Base-by-base conservation (phyloP, 2,113 vertebrate genomes). In the Todiramphus saurophagus region DNA sequence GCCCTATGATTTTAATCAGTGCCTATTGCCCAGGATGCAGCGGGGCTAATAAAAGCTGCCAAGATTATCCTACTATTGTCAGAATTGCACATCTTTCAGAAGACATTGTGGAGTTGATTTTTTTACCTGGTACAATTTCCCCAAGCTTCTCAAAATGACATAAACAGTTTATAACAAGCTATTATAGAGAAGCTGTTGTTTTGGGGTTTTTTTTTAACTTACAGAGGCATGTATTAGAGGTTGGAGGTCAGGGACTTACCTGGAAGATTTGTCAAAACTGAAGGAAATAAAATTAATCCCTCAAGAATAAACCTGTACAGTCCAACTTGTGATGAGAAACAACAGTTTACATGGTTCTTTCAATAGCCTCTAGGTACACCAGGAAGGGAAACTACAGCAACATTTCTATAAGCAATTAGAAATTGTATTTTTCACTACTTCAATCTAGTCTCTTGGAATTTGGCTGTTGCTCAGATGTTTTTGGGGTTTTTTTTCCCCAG, bases 361-460 rank as follows among this genome's bases (percentile, higher is more conserved):
- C 74, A 79, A 43, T 41, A 89, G 44, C 25, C 35, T 60, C 39
- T 63, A 46, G 27, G 35, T 70, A 89, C 33, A 76, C 37, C 66
- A 91, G 86, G 44, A 83, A 92, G 53, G 25, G 58, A 97, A 93
- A 94, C 56, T 77, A 90, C 92, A 97, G 72, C 50, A 79, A 72
- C 63, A 91, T 95, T 96, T 95, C 68, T 94, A 68, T 44, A 93
- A 94, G 95, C 63, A 89, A 68, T 89, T 94, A 96, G 60, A 95
- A 97, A 96, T 33, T 92, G 30, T 94, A 83, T 91, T 94, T 91
- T 93, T 87, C 83, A 63, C 30, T 94, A 86, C 70, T 95, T 96
- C 84, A 95, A 62, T 95, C 68, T 97, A 72, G 96, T 95, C 83
- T 95, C 69, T 77, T 90, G 70, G 30, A 96, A 64, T 16, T 31